Base-by-base conservation (phyloP, 2,888 invertebrate genomes). In the Globia sparganii region DNA sequence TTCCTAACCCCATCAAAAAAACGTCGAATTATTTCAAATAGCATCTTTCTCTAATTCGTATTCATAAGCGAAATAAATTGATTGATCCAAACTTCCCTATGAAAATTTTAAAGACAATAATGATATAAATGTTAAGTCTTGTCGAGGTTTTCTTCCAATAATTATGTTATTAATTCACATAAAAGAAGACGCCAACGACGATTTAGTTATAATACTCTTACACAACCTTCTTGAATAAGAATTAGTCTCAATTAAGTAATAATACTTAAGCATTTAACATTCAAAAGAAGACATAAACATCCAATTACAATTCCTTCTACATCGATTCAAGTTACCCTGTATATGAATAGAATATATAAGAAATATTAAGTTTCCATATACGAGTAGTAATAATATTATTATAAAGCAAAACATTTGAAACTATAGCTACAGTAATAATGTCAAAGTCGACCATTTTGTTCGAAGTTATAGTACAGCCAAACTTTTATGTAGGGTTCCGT, bases 331-430 rank as follows among this genome's bases (percentile, higher is more conserved):
- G 56, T 82, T 78, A 77, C 77, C n/a, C n/a, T 62, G 37, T 74
- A 21, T 77, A 71, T 4, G 78, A 78, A 82, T 82, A 82, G 83
- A 75, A 68, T 72, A 71, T 69, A 78, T 65, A 71, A 82, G 68
- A 71, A 75, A 72, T 82, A 82, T 82, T 65, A 77, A 69, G 40
- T 82, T 72, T 62, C 61, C 49, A 4, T 81, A 77, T 13, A 64
- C 71, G n/a, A 65, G 34, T n/a, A 65, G 46, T 43, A 72, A 78
- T 75, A 75, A 78, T 46, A 81, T 81, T 75, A 68, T 69, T 71
- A 53, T 75, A 69, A 78, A 68, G 62, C 73, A 64, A 68, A 75
- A 59, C 66, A 71, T n/a, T 69, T n/a, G 49, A 75, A 58, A 56
- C 61, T 74, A 74, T 72, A 46, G 5, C 15, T 46, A 75, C 72